Conservation (phyloP, 2,113 vertebrate species). For the Plestiodon gilberti region DNA sequence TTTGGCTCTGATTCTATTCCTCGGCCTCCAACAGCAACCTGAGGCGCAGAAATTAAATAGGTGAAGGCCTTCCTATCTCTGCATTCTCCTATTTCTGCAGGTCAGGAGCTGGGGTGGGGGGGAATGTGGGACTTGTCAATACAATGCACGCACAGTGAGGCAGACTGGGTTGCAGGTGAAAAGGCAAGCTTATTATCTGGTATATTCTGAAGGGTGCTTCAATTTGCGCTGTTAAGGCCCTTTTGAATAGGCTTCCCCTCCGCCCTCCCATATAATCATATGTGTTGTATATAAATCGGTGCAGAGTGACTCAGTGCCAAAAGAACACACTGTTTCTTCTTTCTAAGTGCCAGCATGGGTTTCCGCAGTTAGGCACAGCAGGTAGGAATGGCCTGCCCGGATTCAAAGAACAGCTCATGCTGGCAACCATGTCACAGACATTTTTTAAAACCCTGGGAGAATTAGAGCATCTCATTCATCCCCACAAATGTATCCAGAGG, state of each 20-base stretch:
- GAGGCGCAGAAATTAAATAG: not conserved
- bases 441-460: slow-evolving; percentile 18
- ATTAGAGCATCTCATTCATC: slow-evolving; percentile 18
- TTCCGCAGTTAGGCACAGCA: slow-evolving; percentile 10
- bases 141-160: not conserved
- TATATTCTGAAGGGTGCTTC: not conserved
- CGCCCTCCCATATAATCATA: not conserved
- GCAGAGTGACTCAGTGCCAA: slow-evolving; percentile 11
- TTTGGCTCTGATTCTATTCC: not conserved
- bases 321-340: slow-evolving; percentile 14
- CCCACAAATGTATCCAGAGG: not conserved
- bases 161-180: not conserved
- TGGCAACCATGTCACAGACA: not conserved
- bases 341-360: slow-evolving; percentile 6
- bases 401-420: slow-evolving; percentile 18
- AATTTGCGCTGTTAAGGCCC: not conserved
- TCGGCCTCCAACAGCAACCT: not conserved
- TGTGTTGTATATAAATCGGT: slow-evolving; percentile 7
- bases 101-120: not conserved
- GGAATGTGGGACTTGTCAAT: not conserved
- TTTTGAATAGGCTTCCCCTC: not conserved
- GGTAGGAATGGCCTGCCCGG: slow-evolving; percentile 17
- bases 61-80: not conserved
- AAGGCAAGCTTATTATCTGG: not conserved
- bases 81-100: not conserved